Evolutionary conservation across 1,140 invertebrate genomes (phyloP).

Genomic region (Musca vetustissima): DNA sequence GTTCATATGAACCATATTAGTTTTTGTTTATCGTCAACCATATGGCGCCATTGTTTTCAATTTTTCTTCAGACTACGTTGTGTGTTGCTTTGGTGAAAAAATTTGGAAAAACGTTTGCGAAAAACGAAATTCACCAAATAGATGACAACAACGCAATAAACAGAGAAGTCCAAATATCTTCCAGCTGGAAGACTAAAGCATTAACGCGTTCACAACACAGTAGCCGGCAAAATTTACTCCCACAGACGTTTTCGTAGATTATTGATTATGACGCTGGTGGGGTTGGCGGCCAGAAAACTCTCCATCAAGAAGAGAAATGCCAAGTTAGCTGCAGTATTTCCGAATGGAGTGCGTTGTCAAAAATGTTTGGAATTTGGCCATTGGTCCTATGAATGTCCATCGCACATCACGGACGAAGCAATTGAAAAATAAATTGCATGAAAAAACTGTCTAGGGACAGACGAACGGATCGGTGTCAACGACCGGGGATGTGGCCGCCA

Average conservation of each 20-base stretch:
- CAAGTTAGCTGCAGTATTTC: slow-evolving; percentile 62
- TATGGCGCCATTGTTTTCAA: too few relatives aligned
- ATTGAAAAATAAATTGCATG: slow-evolving; percentile 73
- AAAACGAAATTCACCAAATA: too few relatives aligned
- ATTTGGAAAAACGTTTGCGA: too few relatives aligned
- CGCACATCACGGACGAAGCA: slow-evolving; percentile 77
- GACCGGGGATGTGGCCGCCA: background rate
- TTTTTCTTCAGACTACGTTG: too few relatives aligned
- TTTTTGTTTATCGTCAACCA: too few relatives aligned
- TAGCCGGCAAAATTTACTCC: slow-evolving; percentile 47
- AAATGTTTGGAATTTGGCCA: slow-evolving; percentile 90
- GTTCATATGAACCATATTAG: too few relatives aligned
- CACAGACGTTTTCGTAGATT: slow-evolving; percentile 36
- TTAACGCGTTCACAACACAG: too few relatives aligned
- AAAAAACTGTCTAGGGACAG: slow-evolving; percentile 55
- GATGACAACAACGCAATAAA: too few relatives aligned
- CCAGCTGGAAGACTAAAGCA: too few relatives aligned
- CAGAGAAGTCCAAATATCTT: too few relatives aligned
- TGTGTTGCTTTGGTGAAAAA: too few relatives aligned
- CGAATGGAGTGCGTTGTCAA: slow-evolving; percentile 78
- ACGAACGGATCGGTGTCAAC: slow-evolving; percentile 26
- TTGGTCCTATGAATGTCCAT: slow-evolving; percentile 88
- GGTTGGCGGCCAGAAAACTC: slow-evolving; percentile 48
- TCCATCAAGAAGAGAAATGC: slow-evolving; percentile 56
- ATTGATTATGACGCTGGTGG: slow-evolving; percentile 51